Base-by-base conservation (phyloP, 2,888 invertebrate species). In the Drosophila fungiperda region DNA sequence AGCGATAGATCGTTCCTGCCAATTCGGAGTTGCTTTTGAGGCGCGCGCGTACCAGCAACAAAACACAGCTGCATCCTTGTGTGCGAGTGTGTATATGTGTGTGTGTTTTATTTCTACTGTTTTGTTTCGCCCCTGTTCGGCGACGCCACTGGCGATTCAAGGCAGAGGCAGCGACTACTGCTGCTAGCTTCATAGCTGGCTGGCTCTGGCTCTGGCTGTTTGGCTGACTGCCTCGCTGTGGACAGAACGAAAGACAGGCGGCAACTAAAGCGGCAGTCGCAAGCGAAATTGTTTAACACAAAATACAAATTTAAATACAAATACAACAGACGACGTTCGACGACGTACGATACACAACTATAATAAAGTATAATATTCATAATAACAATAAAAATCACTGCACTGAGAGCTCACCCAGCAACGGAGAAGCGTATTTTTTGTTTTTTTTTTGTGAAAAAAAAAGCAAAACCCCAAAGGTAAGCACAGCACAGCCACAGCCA, bases 171-270 rank as follows among this genome's bases (percentile, higher is more conserved):
- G 78, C 77, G 73, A 78, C 77, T 73, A 73, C 77, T 77, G 76
- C 76, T 76, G 77, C 77, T 77, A 78, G 78, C 78, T 78, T 78
- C 57, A 78, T 78, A 75, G 75, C 75, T 78, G 78, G 73, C 73
- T 79, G 79, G 62, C 79, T 79, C 62, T 76, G 75, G 63, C 80
- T 67, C 68, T 80, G 77, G 79, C 77, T 83, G 83, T 83, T 83
- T 83, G 66, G 86, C 83, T 83, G 87, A 81, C 80, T 80, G 80
- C 80, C 80, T 81, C 76, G 81, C 81, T 81, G 81, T 84, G 87
- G 84, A 83, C 87, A 87, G 83, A 83, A 83, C 86, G 84, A 82
- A 87, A 84, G 87, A 84, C 84, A 87, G 84, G 87, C 84, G 84
- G 87, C 84, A 80, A 84, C 84, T 84, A 82, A 84, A 81, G 74